Evolutionary conservation across 2,113 vertebrate genomes (phyloP), one percentile per base, ranked within the genome.

Genomic region (Centropristis striata): DNA sequence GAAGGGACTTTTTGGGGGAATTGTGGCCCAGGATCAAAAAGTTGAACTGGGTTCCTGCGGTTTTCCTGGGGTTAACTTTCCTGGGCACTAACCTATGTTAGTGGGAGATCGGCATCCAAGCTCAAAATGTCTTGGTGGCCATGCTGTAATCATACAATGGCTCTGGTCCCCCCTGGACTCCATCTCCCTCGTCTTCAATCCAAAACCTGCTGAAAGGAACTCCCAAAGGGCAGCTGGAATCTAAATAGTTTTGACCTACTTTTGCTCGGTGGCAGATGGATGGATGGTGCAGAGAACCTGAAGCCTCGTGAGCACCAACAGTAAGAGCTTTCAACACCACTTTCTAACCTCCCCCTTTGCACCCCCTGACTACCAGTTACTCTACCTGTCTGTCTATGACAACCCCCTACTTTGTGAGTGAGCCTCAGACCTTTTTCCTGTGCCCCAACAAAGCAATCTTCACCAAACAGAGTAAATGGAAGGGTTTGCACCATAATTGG

Each of bases 241-340:
- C 68, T 88, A 87, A 92, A 87, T 92, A 87, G 67, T 84, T 84
- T 73, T 92, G 89, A 88, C 92, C 92, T 90, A 88, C 84, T 91
- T 91, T 66, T 83, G 54, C 76, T 51, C 4, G 2, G 75, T 59
- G 74, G 69, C 71, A 74, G 79, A 82, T 80, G 63, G 72, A 80
- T 75, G 65, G 74, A 81, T 84, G 80, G 64, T 20, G 54, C 75
- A 23, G 32, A 71, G 76, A 86, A 82, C 70, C 50, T 60, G 68
- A 75, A 53, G 54, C 55, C 69, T 68, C 37, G 20, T 27, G 63
- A 81, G 60, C 67, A 63, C 49, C 53, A 58, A 59, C 68, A 83
- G 53, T 21, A 25, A 57, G 61, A 75, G 54, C 68, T 84, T 71
- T 87, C 71, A 83, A n/a, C 71, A 54, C 46, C 41, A 21, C n/a